Percentiles rank a stretch among this genome's conserved stretches.
Conservation (phyloP, 2,113 vertebrate genomes). For the Archilochus colubris region DNA sequence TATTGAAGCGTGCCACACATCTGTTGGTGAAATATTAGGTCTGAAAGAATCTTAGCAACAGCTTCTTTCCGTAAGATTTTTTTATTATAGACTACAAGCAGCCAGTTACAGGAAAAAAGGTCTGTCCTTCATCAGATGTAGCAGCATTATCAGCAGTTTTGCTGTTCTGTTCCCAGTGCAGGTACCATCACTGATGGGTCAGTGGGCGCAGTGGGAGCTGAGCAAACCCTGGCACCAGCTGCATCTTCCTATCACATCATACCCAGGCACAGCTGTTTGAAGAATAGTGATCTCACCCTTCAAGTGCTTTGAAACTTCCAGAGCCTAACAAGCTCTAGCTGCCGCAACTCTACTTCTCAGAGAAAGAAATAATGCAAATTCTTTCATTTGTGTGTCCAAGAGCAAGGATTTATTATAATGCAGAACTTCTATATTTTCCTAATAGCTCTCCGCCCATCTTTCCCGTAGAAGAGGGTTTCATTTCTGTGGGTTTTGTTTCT, state of each 20-base stretch:
- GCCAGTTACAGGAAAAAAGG: neutral
- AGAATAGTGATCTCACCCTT: neutral
- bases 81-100: neutral
- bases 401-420: neutral
- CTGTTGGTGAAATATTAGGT: neutral
- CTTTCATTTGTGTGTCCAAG: neutral
- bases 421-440: neutral
- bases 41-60: neutral
- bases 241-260: neutral
- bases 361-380: neutral
- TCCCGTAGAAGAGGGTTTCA: neutral
- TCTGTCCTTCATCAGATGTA: neutral
- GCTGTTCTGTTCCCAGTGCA: accelerated
- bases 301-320: neutral
- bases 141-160: neutral
- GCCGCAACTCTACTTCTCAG: neutral
- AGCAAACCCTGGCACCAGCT: neutral
- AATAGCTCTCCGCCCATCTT: neutral
- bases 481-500: conserved; percentile 20
- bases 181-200: accelerated
- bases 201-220: neutral
- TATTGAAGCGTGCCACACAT: neutral
- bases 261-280: accelerated
- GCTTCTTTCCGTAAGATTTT: neutral
- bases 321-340: neutral